These are phyloP conservation scores for Haplotaxodon microlepis DNA, from an alignment of 2,113 vertebrate species.

Conservation along the genomic window DNA sequence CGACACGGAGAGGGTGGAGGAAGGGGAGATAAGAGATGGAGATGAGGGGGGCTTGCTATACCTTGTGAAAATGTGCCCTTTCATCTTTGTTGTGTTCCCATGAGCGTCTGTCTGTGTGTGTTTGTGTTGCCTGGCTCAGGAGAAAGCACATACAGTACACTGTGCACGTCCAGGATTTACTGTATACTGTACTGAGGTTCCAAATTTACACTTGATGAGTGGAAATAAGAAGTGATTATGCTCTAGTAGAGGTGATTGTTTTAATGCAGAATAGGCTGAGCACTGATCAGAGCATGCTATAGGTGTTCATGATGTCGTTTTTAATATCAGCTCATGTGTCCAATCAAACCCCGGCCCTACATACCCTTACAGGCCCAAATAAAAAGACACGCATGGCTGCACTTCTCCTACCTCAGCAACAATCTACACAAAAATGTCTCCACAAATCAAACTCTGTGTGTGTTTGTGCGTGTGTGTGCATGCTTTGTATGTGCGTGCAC, in stretches of 20 bases:
- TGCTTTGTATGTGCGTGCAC: not conserved
- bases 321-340: not conserved
- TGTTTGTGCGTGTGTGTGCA: not conserved
- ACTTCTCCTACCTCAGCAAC: slow-evolving; percentile 54
- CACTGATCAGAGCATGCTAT: not conserved
- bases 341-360: not conserved
- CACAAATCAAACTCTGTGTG: slow-evolving; percentile 35
- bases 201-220: not conserved
- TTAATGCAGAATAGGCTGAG: not conserved
- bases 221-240: not conserved
- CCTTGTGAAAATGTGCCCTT: slow-evolving; percentile 48
- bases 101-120: slow-evolving; percentile 30
- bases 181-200: not conserved
- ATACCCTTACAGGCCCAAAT: slow-evolving; percentile 9
- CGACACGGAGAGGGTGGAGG: slow-evolving; percentile 4
- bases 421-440: slow-evolving; percentile 41
- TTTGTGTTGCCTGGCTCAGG: slow-evolving; percentile 3
- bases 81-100: slow-evolving; percentile 13
- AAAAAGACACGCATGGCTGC: slow-evolving; percentile 33
- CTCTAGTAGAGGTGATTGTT: not conserved
- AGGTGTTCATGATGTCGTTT: not conserved
- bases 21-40: not conserved
- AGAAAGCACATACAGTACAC: not conserved
- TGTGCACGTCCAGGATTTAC: not conserved
- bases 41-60: slow-evolving; percentile 8